Evolutionary conservation across 1,140 invertebrate genomes (phyloP), one percentile per base, ranked within the genome.

Genomic region (Thaumatotibia leucotreta): DNA sequence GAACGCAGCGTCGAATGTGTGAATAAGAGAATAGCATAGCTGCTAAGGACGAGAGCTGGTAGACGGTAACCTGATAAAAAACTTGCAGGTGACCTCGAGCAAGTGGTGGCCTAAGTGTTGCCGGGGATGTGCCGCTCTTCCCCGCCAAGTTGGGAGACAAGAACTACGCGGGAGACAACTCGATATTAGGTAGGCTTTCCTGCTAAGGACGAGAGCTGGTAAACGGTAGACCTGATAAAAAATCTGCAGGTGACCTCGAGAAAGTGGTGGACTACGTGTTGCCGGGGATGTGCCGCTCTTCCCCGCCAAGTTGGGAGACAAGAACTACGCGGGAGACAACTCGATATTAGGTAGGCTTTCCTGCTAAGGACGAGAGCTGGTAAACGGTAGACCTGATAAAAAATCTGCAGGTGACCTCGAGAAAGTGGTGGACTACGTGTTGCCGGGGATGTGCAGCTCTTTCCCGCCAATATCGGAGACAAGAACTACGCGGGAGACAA

Each of bases 401-500:
- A 0, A 84, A 93, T 72, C 78, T 94, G 54, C 86, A 87, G 1
- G 91, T 93, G 23, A 76, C 82, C 23, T 70, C 82, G 86, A 89
- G n/a, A 79, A 91, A 54, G 84, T 94, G 10, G 86, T 84, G 1
- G 88, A 91, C 67, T 92, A 92, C 68, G 75, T 91, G 22, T 79
- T 95, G 6, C 92, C 92, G 23, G 88, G 92, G 11, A 89, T 31
- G 87, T 95, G 0, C 92, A 92, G 1, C 88, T 95, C 11, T 94
- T 95, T 81, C 93, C 93, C 0, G 73, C 82, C 4, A 82, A 90
- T 64, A 75, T 88, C 27, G 92, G 92, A 4, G 89, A 92, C 1
- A 77, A 88, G 2, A 85, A 90, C 1, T 94, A 94, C 74, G 87
- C 94, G 22, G 94, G 94, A 0, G 92, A 95, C 73, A 93, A 93